These are phyloP conservation scores for Andricus quercusramuli DNA, from an alignment of 2,888 invertebrate genomes.

Conservation along the genomic window DNA sequence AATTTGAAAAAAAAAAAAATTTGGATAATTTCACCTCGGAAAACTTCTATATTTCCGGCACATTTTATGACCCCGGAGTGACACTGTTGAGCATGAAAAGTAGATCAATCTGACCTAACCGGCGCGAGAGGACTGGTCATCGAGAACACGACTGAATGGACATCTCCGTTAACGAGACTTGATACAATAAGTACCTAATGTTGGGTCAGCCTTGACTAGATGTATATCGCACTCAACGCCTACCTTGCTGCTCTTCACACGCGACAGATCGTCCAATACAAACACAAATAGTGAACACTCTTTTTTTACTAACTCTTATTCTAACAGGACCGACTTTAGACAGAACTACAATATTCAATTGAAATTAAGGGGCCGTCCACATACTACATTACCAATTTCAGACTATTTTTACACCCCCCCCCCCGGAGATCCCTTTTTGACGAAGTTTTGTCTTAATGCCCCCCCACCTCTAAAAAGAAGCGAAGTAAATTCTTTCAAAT, in stretches of 20 bases:
- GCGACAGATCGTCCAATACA: background rate
- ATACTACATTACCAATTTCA: too few relatives aligned
- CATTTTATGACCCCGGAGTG: conserved; percentile 43
- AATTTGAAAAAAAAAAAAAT: conserved; percentile 45
- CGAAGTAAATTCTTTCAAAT: too few relatives aligned
- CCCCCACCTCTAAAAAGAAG: too few relatives aligned
- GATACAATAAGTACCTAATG: conserved; percentile 78
- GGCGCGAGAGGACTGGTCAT: conserved; percentile 51
- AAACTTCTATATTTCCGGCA: conserved; percentile 48
- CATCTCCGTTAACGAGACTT: conserved; percentile 76
- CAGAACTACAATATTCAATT: too few relatives aligned
- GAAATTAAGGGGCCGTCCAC: too few relatives aligned
- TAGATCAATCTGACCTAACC: conserved; percentile 61
- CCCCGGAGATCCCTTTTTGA: too few relatives aligned
- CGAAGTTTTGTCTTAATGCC: too few relatives aligned
- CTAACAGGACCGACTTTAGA: background rate
- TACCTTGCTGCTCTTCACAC: conserved; percentile 54
- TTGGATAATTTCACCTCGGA: conserved; percentile 38
- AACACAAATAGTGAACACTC: background rate
- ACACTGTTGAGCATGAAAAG: conserved; percentile 49
- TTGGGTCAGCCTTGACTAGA: conserved; percentile 74
- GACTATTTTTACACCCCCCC: too few relatives aligned
- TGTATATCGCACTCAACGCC: conserved; percentile 57
- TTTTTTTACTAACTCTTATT: background rate
- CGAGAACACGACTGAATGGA: conserved; percentile 66